Percentiles rank a stretch among this genome's conserved stretches.
phyloP scores from a whole-genome alignment of 1,140 invertebrate genomes.

The Bombyx mori region ASM3026992v2 NC_085113.1:2107501-2108000 shows the following conservation, averaged over 20 bases:
- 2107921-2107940: slow-evolving; percentile 34
- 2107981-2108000: slow-evolving; percentile 17
- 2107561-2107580: too few relatives aligned
- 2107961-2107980: slow-evolving; percentile 15
- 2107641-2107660: slow-evolving; percentile 62
- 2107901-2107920: background rate
- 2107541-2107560: too few relatives aligned
- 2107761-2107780: slow-evolving; percentile 50
- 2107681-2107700: slow-evolving; percentile 50
- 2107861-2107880: too few relatives aligned
- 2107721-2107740: slow-evolving; percentile 27
- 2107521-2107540: too few relatives aligned
- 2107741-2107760: slow-evolving; percentile 42
- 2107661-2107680: slow-evolving; percentile 63
- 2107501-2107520: too few relatives aligned
- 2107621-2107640: slow-evolving; percentile 44
- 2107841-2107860: too few relatives aligned
- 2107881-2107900: too few relatives aligned
- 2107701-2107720: slow-evolving; percentile 14
- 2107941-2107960: slow-evolving; percentile 39
- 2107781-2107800: slow-evolving; percentile 29
- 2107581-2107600: too few relatives aligned
- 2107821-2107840: slow-evolving; percentile 6
- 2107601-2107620: background rate
- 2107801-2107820: slow-evolving; percentile 48